Conservation (phyloP, 2,113 vertebrate genomes). For the Catharus bicknelli region DNA sequence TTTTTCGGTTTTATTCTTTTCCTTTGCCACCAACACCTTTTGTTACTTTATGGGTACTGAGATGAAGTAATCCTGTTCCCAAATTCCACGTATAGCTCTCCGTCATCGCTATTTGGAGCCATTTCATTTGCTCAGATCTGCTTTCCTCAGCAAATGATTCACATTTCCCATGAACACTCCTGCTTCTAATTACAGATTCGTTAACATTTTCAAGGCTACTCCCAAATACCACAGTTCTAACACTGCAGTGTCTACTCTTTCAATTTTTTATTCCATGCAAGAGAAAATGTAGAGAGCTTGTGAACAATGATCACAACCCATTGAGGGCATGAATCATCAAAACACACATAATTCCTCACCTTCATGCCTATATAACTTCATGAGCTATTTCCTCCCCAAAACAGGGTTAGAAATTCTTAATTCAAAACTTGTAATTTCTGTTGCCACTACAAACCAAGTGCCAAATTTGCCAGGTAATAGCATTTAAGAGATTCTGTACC, state of each 20-base stretch:
- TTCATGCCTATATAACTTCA: not conserved
- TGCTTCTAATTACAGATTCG: constrained; percentile 22
- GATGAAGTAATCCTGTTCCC: not conserved
- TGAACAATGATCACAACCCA: not conserved
- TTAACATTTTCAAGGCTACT: constrained; percentile 35
- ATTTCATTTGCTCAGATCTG: constrained; percentile 39
- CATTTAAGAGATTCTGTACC: too few species aligned
- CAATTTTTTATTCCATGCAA: not conserved
- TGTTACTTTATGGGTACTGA: not conserved
- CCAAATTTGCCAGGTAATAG: too few species aligned
- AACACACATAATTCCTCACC: not conserved
- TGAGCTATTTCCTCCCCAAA: not conserved
- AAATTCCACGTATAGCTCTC: not conserved
- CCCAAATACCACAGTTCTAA: constrained; percentile 4
- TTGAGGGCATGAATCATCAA: not conserved
- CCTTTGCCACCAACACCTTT: not conserved
- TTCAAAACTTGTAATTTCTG: not conserved
- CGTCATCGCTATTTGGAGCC: not conserved
- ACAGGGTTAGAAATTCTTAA: not conserved
- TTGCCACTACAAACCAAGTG: not conserved
- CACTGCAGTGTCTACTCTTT: not conserved
- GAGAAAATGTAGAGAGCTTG: not conserved
- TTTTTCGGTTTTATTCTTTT: not conserved
- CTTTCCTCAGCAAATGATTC: constrained; percentile 45
- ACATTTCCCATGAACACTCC: constrained; percentile 16